A percentile compares a stretch with the other conserved stretches of the same genome.
These are phyloP conservation scores for Ranitomeya variabilis DNA, from an alignment of 2,113 vertebrate species.

Conservation along the genomic window DNA sequence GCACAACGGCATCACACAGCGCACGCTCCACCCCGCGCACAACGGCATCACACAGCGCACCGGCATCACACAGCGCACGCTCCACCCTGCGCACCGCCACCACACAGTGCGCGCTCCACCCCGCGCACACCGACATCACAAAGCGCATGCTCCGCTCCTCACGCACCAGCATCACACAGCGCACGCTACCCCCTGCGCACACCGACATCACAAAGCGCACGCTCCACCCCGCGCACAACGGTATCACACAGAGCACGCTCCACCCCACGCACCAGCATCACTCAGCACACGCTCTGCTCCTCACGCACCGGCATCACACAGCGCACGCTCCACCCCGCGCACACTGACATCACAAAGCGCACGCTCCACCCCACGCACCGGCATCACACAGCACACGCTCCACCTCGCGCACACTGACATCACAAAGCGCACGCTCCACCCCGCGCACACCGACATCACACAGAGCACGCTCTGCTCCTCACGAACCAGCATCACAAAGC, in stretches of 20 bases:
- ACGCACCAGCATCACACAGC: neutral
- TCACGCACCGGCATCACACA: too few relatives aligned
- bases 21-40: neutral
- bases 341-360: too few relatives aligned
- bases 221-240: too few relatives aligned
- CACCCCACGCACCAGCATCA: too few relatives aligned
- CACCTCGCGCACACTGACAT: too few relatives aligned
- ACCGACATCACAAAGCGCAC: too few relatives aligned
- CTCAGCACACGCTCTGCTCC: too few relatives aligned
- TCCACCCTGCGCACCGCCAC: neutral
- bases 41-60: neutral
- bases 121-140: neutral
- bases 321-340: too few relatives aligned
- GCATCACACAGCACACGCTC: too few relatives aligned
- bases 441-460: neutral
- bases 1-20: neutral
- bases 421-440: too few relatives aligned
- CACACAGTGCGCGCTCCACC: neutral
- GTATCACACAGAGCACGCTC: too few relatives aligned
- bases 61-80: neutral
- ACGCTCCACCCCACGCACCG: too few relatives aligned
- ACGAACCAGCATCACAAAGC: neutral
- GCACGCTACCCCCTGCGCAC: neutral
- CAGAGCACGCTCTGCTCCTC: neutral
- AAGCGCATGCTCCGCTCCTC: neutral